Conservation (phyloP, 2,797 vertebrate species). For the Clarias laeviceps region DNA sequence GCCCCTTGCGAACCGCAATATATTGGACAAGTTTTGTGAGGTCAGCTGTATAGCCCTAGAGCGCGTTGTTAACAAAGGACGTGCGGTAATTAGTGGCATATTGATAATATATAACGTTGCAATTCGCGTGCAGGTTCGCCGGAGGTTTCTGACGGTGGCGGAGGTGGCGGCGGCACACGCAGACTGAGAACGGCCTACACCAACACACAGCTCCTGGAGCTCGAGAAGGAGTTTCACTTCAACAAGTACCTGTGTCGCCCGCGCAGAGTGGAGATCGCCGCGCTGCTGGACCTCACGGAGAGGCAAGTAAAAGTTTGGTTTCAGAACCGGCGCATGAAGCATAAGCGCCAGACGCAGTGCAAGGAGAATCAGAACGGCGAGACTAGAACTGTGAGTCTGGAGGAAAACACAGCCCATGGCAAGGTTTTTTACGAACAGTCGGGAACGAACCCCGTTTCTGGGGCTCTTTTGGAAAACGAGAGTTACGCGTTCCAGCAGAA, state of each 20-base stretch:
- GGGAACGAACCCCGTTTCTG: constrained; percentile 74
- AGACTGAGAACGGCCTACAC: constrained; percentile 94
- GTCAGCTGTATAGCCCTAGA: constrained; percentile 39
- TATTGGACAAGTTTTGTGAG: constrained; percentile 59
- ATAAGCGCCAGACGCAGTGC: constrained; percentile 93
- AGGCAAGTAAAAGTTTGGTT: constrained; percentile 99
- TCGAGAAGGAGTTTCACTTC: constrained; percentile 98
- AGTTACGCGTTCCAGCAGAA: constrained; percentile 88
- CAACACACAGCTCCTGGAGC: constrained; percentile 95
- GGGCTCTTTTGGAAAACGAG: constrained; percentile 87
- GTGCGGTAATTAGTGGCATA: constrained; percentile 56
- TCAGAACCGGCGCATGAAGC: constrained; percentile 97
- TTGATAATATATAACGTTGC: constrained; percentile 56
- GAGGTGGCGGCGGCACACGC: constrained; percentile 71
- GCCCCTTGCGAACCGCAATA: constrained; percentile 62
- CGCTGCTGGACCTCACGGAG: constrained; percentile 91
- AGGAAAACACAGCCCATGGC: constrained; percentile 81
- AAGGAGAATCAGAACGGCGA: constrained; percentile 93
- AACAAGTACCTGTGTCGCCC: constrained; percentile 98
- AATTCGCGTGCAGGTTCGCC: constrained; percentile 74
- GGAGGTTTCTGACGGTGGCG: constrained; percentile 79
- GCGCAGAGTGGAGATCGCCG: constrained; percentile 91
- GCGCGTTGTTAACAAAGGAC: constrained; percentile 47
- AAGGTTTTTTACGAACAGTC: constrained; percentile 84
- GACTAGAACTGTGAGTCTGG: constrained; percentile 81